Percentiles rank a stretch among this genome's conserved stretches.
phyloP scores from a whole-genome alignment of 1,140 invertebrate genomes.

The Cherax destructor region DNA sequence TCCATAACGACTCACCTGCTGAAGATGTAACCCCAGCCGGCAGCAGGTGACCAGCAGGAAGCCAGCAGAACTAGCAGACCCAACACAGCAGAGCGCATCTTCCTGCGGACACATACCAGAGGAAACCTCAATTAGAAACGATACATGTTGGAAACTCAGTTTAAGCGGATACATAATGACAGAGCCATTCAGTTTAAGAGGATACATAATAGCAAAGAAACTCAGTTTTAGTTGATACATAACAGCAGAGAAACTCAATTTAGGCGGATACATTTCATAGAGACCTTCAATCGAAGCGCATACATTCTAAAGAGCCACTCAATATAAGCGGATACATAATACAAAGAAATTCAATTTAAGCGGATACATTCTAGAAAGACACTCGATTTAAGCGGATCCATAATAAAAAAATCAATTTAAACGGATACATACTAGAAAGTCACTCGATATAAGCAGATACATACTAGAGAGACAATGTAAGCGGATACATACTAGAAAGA shows the following conservation, averaged over 20 bases:
- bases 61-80: slow-evolving; percentile 41
- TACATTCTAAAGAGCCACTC: no score
- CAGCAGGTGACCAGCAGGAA: slow-evolving; percentile 45
- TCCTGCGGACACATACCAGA: background rate
- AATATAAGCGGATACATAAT: no score
- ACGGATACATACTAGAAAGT: no score
- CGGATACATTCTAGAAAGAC: no score
- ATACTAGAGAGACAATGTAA: no score
- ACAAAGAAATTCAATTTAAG: no score
- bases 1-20: slow-evolving; percentile 25
- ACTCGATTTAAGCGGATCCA: no score
- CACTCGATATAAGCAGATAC: no score
- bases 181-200: background rate
- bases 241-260: background rate
- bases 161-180: background rate
- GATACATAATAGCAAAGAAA: no score
- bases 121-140: background rate
- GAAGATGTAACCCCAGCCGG: slow-evolving; percentile 51
- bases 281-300: no score
- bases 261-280: background rate
- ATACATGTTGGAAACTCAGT: background rate
- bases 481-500: no score
- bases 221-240: background rate
- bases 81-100: slow-evolving; percentile 35
- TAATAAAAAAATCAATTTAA: no score